Evolutionary conservation across 2,113 vertebrate genomes (phyloP), one percentile per base, ranked within the genome.

Genomic region (Natator depressus): DNA sequence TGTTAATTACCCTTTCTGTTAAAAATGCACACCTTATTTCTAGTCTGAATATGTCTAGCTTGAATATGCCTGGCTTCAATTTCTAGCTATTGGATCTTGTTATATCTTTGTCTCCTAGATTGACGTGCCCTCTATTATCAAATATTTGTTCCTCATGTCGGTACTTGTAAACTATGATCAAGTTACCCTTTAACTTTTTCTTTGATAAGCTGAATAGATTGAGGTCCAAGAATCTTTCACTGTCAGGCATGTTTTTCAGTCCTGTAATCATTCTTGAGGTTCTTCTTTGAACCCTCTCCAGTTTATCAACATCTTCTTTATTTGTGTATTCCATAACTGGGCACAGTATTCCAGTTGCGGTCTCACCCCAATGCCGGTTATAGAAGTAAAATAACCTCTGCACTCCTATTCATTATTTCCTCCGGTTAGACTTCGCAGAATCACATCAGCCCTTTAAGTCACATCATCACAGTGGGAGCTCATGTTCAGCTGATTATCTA

Each of bases 401-500:
- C 31, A 62, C 29, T 62, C 29, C 57, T 62, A 3, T 62, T 62
- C 27, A 31, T 12, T 62, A 62, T 62, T 62, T 62, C 29, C 57
- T 25, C 57, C 31, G 57, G 29, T 62, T 62, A 6, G 31, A 62
- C 6, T 14, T 31, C 3, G 27, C 57, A 62, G 27, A 62, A 62
- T 62, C 57, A 29, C 57, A 31, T 62, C 57, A 62, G 27, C 57
- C 29, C 11, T 62, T 62, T 31, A 62, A 62, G 57, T 6, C 12
- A 62, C 57, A 62, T 29, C 57, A 31, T 31, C 27, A 62, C 27
- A 62, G 27, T 62, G 27, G 84, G 81, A 90, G 49, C 62, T 88
- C 54, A 46, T 38, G 5, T 84, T 90, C 10, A 2, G 54, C 49
- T 9, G 2, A 0, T 35, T 1, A 35, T 47, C 85, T 79, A 0